These are phyloP conservation scores for Parnassius mnemosyne DNA, from an alignment of 2,888 invertebrate genomes.

Conservation along the genomic window DNA sequence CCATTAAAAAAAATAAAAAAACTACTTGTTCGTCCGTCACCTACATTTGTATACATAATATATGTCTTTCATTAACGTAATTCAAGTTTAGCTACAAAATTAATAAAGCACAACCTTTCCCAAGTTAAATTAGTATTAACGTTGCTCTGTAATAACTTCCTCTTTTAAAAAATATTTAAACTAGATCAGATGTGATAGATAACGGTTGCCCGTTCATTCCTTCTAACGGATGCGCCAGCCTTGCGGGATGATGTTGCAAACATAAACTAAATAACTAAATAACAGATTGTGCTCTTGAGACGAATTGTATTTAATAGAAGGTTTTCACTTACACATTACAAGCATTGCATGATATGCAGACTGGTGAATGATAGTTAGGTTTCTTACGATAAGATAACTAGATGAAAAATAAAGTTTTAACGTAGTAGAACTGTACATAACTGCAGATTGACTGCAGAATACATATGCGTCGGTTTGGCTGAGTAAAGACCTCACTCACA, in stretches of 20 bases:
- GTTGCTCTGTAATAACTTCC: slow-evolving; percentile 36
- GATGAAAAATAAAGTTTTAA: background rate
- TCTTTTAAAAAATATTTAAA: slow-evolving; percentile 42
- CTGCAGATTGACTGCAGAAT: no score
- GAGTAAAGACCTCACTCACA: background rate
- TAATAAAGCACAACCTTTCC: no score
- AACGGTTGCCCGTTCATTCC: slow-evolving; percentile 51
- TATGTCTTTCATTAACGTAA: no score
- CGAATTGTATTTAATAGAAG: slow-evolving; percentile 18
- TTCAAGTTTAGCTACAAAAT: no score
- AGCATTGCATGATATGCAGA: background rate
- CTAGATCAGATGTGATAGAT: slow-evolving; percentile 45
- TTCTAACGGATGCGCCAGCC: slow-evolving; percentile 41
- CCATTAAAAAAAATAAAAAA: no score
- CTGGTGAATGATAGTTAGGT: background rate
- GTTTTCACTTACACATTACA: slow-evolving; percentile 6
- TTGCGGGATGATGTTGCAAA: slow-evolving; percentile 36
- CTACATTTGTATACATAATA: no score
- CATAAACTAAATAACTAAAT: background rate
- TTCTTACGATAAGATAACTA: background rate
- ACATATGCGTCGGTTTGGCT: no score
- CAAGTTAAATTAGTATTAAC: no score
- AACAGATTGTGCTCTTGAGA: slow-evolving; percentile 12
- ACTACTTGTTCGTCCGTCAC: no score
- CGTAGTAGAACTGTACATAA: background rate